Evolutionary conservation across 2,113 vertebrate species (phyloP).

Genomic region (Pluvialis apricaria): DNA sequence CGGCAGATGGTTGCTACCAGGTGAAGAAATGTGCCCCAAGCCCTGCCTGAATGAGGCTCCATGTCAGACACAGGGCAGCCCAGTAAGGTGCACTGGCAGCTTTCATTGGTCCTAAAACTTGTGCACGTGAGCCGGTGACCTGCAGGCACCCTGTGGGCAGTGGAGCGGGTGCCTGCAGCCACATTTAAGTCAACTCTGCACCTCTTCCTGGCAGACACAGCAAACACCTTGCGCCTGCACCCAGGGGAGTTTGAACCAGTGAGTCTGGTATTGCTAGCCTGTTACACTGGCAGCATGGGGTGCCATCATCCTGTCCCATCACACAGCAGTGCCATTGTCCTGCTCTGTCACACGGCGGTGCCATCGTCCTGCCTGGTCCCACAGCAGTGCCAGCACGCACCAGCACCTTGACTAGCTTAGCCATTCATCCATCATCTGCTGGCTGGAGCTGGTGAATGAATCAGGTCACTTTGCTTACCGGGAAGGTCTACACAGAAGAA

Average conservation of each 20-base stretch:
- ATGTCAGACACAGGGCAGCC: rapidly evolving
- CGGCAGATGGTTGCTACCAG: rapidly evolving
- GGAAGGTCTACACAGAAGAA: neutral
- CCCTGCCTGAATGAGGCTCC: neutral
- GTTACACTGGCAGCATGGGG: neutral
- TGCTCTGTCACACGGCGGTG: neutral
- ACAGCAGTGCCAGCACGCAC: neutral
- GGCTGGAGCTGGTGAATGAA: neutral
- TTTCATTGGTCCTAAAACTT: neutral
- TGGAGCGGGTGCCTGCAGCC: rapidly evolving
- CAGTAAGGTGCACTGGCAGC: neutral
- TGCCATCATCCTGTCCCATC: neutral
- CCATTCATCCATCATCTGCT: neutral
- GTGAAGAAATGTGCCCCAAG: neutral
- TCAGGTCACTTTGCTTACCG: neutral
- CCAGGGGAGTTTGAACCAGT: neutral
- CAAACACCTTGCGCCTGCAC: neutral
- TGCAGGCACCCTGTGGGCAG: neutral
- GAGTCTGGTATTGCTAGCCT: neutral
- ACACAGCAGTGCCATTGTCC: neutral
- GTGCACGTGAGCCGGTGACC: rapidly evolving
- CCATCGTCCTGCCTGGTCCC: neutral
- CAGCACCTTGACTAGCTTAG: neutral
- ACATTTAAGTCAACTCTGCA: neutral
- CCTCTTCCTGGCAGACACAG: neutral